Percentiles rank a stretch among this genome's conserved stretches.
Conservation (phyloP, 2,797 vertebrate species). For the Chaunax sp. region DNA sequence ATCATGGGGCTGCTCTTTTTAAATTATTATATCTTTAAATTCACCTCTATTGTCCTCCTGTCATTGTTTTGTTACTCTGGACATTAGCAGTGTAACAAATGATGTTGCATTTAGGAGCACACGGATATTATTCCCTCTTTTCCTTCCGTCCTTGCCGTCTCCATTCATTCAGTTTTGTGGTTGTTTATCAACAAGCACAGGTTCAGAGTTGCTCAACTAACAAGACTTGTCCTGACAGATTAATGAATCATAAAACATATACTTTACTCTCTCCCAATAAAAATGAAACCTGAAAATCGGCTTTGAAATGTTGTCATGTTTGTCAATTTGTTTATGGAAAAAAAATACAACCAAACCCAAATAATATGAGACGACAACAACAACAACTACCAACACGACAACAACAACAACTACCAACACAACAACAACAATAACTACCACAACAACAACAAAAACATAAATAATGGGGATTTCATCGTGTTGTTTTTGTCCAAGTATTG, state of each 20-base stretch:
- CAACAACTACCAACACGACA: too few relatives aligned
- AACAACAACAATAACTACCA: too few relatives aligned
- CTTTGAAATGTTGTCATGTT: slow-evolving; percentile 3
- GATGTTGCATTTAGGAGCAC: slow-evolving; percentile 8
- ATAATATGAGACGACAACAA: too few relatives aligned
- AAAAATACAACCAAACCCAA: too few relatives aligned
- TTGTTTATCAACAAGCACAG: slow-evolving; percentile 14
- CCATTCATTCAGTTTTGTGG: slow-evolving; percentile 12
- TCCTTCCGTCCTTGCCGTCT: slow-evolving; percentile 17
- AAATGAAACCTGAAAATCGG: background rate
- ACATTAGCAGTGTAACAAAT: background rate
- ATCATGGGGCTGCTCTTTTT: slow-evolving; percentile 18
- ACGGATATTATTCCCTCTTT: background rate
- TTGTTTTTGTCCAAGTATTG: too few relatives aligned
- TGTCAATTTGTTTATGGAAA: background rate
- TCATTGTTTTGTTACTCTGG: slow-evolving; percentile 14
- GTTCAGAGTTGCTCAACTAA: background rate
- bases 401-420: too few relatives aligned
- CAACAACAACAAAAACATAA: too few relatives aligned
- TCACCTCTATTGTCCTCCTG: slow-evolving; percentile 27
- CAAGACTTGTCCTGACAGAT: slow-evolving; percentile 17
- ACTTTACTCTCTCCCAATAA: background rate
- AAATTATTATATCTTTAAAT: slow-evolving; percentile 39
- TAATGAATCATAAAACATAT: background rate
- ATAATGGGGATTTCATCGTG: too few relatives aligned